These are phyloP conservation scores for Oncorhynchus keta DNA, from an alignment of 2,113 vertebrate genomes.

Conservation along the genomic window DNA sequence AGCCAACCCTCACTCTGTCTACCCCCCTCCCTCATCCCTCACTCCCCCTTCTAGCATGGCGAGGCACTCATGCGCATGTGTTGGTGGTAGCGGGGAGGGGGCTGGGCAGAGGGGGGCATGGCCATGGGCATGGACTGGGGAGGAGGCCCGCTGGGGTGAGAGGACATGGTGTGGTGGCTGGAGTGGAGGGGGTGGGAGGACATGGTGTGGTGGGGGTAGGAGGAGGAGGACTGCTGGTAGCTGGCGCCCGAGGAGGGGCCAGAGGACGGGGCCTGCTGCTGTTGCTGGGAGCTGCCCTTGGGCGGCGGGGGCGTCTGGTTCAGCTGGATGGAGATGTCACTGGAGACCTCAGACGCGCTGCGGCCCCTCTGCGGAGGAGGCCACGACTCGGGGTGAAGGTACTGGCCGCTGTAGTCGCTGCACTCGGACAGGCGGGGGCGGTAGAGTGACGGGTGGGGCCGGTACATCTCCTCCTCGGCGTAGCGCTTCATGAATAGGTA, in stretches of 20 bases:
- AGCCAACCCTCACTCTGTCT: too few species aligned
- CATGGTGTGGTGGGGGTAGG: slow-evolving; percentile 63
- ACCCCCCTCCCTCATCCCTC: too few species aligned
- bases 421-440: slow-evolving; percentile 89
- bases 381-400: slow-evolving; percentile 87
- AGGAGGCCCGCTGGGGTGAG: slow-evolving; percentile 60
- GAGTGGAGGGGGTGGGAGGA: slow-evolving; percentile 58
- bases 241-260: slow-evolving; percentile 69
- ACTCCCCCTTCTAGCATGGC: slow-evolving; percentile 75
- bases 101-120: slow-evolving; percentile 69
- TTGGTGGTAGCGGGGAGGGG: slow-evolving; percentile 81
- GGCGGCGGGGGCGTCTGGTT: slow-evolving; percentile 75
- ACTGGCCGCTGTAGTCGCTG: slow-evolving; percentile 90
- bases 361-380: slow-evolving; percentile 77
- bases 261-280: slow-evolving; percentile 54
- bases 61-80: slow-evolving; percentile 89
- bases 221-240: slow-evolving; percentile 69
- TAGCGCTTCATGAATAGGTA: slow-evolving; percentile 94
- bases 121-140: slow-evolving; percentile 62
- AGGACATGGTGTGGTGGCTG: slow-evolving; percentile 44
- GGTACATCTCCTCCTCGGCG: slow-evolving; percentile 86
- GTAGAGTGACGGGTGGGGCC: slow-evolving; percentile 87
- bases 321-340: slow-evolving; percentile 90
- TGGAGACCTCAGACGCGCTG: slow-evolving; percentile 85
- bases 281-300: slow-evolving; percentile 48